Evolutionary conservation across 2,113 vertebrate species (phyloP), one percentile per base, ranked within the genome.

Genomic region (Cheilinus undulatus): DNA sequence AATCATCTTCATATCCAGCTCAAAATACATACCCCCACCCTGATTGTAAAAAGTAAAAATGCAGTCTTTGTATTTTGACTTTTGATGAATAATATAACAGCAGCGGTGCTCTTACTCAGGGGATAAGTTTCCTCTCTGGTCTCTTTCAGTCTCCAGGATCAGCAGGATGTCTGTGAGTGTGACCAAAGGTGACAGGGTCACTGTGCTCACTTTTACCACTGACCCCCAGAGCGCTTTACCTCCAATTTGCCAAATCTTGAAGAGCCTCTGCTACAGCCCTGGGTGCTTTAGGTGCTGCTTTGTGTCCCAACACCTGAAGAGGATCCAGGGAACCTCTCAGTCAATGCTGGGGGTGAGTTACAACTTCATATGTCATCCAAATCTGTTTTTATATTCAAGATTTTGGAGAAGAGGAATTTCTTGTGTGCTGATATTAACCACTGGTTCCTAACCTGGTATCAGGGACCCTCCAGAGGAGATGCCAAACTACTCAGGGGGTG

Each of bases 201-300:
- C 52, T 9, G 28, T 54, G 19, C 7, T 67, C 19, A 56, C 64
- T 4, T 4, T 45, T 50, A 30, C 64, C 36, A 32, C 50, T 43
- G 65, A 68, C 52, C 65, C 52, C 27, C 43, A 30, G 23, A 83
- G 82, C 46, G 24, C 36, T 20, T 85, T 69, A n/a, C 83, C 86
- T 1, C 49, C 60, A 8, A 5, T 86, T 5, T 86, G 68, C 45
- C 88, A 90, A 66, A 60, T 90, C 8, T 30, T 91, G 54, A 42
- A 50, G 19, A 23, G 28, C 3, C 30, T 91, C 14, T 91, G 86
- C 79, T 91, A 64, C 83, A 88, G 79, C 49, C 88, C 88, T 4
- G 12, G 53, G 13, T 86, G 74, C 58, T 87, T 86, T 4, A 9
- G 53, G 13, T 86, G 74, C 58, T 87, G 69, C 57, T 59, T 58